phyloP scores from a whole-genome alignment of 2,888 invertebrate species.

The Halictus ligatus region DNA sequence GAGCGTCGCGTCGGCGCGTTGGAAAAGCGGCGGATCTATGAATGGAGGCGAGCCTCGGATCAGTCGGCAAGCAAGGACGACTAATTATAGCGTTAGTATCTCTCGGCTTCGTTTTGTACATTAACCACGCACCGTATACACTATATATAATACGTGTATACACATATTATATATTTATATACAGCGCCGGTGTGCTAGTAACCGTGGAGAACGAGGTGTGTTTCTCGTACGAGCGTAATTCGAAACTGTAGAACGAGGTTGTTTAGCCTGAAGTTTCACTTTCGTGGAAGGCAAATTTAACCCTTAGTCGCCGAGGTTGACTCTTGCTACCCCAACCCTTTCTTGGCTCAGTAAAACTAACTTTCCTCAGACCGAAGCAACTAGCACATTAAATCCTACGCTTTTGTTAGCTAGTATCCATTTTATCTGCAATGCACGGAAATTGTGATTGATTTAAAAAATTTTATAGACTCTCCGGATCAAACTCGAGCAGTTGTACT shows the following conservation, averaged over 20 bases:
- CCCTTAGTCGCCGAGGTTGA: neutral
- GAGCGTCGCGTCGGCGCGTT: slow-evolving; percentile 19
- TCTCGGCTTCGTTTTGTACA: slow-evolving; percentile 65
- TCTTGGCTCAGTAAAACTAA: neutral
- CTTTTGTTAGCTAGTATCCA: neutral
- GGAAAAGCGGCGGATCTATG: slow-evolving; percentile 77
- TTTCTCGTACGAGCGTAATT: neutral
- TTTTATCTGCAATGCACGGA: neutral
- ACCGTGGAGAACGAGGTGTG: neutral
- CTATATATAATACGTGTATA: slow-evolving; percentile 9
- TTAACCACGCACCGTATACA: slow-evolving; percentile 57
- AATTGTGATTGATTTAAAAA: neutral
- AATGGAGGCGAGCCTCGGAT: slow-evolving; percentile 81
- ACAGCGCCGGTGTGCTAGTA: neutral
- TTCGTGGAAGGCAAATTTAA: neutral
- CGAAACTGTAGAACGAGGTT: slow-evolving; percentile 1
- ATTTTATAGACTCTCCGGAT: neutral
- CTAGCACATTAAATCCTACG: neutral
- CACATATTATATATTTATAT: neutral
- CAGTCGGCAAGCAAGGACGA: slow-evolving; percentile 81
- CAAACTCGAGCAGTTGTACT: no score
- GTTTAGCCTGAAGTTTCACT: slow-evolving; percentile 3
- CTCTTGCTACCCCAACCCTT: neutral
- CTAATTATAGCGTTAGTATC: slow-evolving; percentile 81
- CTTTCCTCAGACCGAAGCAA: neutral